These are phyloP conservation scores for Dufourea novaeangliae DNA, from an alignment of 1,140 invertebrate genomes.

Conservation along the genomic window DNA sequence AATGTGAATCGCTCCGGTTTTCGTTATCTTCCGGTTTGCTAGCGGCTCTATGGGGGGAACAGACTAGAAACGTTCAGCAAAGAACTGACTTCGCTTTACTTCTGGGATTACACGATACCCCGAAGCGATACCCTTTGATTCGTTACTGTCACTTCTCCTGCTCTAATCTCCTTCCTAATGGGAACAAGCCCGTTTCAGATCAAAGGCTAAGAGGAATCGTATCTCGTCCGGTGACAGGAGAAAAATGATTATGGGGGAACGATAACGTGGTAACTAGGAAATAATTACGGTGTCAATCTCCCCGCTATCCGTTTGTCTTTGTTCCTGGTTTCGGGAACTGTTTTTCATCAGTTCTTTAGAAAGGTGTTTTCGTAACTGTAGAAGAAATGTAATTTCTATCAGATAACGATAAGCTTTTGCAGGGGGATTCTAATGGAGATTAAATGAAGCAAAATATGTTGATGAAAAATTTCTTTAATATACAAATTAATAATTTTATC, in stretches of 20 bases:
- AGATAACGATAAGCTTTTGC: no score
- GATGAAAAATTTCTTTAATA: no score
- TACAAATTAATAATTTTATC: no score
- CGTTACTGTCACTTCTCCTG: conserved; percentile 14
- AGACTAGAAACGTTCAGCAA: conserved; percentile 11
- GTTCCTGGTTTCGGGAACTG: background rate
- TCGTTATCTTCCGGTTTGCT: background rate
- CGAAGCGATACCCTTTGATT: conserved; percentile 13
- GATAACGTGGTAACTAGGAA: background rate
- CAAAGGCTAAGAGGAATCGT: background rate
- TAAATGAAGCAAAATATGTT: no score
- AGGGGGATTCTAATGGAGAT: no score
- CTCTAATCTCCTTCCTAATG: background rate
- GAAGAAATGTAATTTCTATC: no score
- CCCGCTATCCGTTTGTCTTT: background rate
- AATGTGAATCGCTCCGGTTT: background rate
- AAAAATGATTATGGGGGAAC: background rate
- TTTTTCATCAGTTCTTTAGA: background rate
- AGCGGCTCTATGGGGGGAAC: no score
- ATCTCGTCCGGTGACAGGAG: background rate
- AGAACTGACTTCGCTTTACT: conserved; percentile 16
- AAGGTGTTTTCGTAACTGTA: no score
- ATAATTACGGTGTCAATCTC: background rate
- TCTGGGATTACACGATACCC: conserved; percentile 20
- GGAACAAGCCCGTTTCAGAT: background rate